Evolutionary conservation across 2,113 vertebrate species (phyloP), one percentile per base, ranked within the genome.

Genomic region (Thalassarche chlororhynchos): DNA sequence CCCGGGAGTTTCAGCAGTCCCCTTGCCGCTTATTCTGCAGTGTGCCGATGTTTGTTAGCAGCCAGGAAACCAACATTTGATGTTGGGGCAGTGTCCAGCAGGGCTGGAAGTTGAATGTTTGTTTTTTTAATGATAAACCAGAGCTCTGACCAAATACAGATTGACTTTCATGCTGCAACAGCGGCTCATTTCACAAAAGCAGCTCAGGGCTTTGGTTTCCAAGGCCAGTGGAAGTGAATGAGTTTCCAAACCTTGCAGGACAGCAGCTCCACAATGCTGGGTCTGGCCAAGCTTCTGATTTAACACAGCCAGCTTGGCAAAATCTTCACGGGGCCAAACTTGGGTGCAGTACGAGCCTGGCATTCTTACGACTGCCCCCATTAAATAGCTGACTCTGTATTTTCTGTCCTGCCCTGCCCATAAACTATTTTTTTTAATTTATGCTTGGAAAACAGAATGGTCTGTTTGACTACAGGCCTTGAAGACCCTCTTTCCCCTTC

Each of bases 71-170:
- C 77, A 80, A 54, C 76, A 55, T 49, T 94, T 26, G 94, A 66
- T 87, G 82, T 89, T 34, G 58, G 82, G 58, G 79, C 90, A 94
- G 86, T 28, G 75, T 97, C 95, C 82, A 91, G 93, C 80, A 76
- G 87, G 84, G 62, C 91, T 96, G 95, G 92, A 95, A 97, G 83
- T 57, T 38, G 52, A 76, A 5, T 85, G 77, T 94, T 97, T 97
- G 79, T 72, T 96, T 92, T 95, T 77, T 66, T 64, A 95, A 86
- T 62, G 89, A 97, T 94, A 91, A 97, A 93, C 38, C 23, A 9
- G 57, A 44, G 54, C 87, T 91, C 95, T 96, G 95, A 94, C 65
- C 91, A 94, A 93, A 94, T 49, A 92, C 89, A 95, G 95, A 93
- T 92, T 95, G 95, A 68, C 58, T 97, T 90, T 49, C 1, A 23